Evolutionary conservation across 2,797 vertebrate genomes (phyloP), one percentile per base, ranked within the genome.

Genomic region (Tiaroga cobitis): DNA sequence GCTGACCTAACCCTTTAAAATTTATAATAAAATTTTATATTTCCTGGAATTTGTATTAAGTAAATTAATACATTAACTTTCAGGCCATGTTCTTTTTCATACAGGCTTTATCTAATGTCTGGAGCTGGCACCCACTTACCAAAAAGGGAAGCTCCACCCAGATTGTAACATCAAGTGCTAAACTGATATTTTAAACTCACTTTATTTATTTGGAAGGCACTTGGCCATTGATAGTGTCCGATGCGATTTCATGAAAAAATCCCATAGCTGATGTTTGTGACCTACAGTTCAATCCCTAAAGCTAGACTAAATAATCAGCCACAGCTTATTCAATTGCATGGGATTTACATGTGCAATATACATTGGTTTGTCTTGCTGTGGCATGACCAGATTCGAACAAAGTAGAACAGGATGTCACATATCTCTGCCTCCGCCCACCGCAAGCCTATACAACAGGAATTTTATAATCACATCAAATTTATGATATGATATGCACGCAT

Each of bases 201-300:
- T 70, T 59, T 70, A 61, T 76, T 18, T 37, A 72, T 70, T 80
- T 19, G 72, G 43, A 43, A 80, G 70, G 34, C 59, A 54, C 63
- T 49, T 70, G 73, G 85, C 32, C 54, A 75, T n/a, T 69, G 41
- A 82, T 24, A n/a, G 59, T 77, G 51, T 8, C 37, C 39, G 39
- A 61, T 63, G 21, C 75, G 65, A 43, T 41, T 72, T 34, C 21
- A 26, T 59, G 56, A 78, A 77, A 68, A 83, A 86, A 79, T 87
- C 81, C 81, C 68, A 56, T 80, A 87, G 29, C 85, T 83, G 85
- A 83, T 87, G 81, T 83, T 83, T 86, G 68, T 39, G 80, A 82
- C 75, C 75, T 41, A 63, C 46, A n/a, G 11, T 76, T 4, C 80
- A 86, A 81, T 86, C 72, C 70, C 46, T 82, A 59, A 61, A 76